A percentile compares a stretch with the other conserved stretches of the same genome.
These are phyloP conservation scores for Zapus hudsonius DNA, from an alignment of 2,113 vertebrate genomes.

Conservation along the genomic window DNA sequence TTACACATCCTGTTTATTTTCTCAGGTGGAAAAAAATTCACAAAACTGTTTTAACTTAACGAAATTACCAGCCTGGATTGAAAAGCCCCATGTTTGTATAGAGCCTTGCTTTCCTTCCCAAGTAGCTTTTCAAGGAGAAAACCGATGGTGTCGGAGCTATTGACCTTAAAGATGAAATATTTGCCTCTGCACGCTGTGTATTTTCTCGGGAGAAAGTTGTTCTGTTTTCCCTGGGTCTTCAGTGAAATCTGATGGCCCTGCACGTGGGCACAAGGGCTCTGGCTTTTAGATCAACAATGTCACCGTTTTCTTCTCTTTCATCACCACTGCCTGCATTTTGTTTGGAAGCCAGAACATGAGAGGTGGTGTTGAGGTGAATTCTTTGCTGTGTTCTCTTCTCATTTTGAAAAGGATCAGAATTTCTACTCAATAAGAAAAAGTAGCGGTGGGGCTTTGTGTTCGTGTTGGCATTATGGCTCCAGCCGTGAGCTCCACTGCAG, in stretches of 20 bases:
- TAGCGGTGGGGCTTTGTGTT: slow-evolving; percentile 44
- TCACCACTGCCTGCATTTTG: slow-evolving; percentile 38
- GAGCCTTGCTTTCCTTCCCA: slow-evolving; percentile 48
- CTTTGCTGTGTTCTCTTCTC: slow-evolving; percentile 60
- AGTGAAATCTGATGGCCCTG: slow-evolving; percentile 8
- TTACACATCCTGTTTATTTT: neutral
- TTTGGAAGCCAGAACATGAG: slow-evolving; percentile 26
- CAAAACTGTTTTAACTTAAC: slow-evolving; percentile 15
- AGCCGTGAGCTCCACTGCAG: neutral
- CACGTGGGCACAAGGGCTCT: neutral
- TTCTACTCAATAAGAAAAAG: slow-evolving; percentile 64
- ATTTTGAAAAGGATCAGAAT: slow-evolving; percentile 63
- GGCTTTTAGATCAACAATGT: slow-evolving; percentile 42
- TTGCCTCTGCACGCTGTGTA: slow-evolving; percentile 20
- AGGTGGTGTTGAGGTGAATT: slow-evolving; percentile 54
- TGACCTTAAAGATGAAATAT: slow-evolving; percentile 73
- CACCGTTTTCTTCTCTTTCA: neutral
- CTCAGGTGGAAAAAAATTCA: slow-evolving; percentile 29
- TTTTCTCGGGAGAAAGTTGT: slow-evolving; percentile 54
- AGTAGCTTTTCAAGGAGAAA: slow-evolving; percentile 56
- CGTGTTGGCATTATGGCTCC: slow-evolving; percentile 8
- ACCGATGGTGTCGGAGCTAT: neutral
- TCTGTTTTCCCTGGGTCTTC: slow-evolving; percentile 15
- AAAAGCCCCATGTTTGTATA: slow-evolving; percentile 49
- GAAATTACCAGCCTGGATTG: slow-evolving; percentile 32